These are phyloP conservation scores for Apostichopus parvimensis DNA, from an alignment of 35 echinoderm and acorn worm genomes.

Conservation along the genomic window DNA sequence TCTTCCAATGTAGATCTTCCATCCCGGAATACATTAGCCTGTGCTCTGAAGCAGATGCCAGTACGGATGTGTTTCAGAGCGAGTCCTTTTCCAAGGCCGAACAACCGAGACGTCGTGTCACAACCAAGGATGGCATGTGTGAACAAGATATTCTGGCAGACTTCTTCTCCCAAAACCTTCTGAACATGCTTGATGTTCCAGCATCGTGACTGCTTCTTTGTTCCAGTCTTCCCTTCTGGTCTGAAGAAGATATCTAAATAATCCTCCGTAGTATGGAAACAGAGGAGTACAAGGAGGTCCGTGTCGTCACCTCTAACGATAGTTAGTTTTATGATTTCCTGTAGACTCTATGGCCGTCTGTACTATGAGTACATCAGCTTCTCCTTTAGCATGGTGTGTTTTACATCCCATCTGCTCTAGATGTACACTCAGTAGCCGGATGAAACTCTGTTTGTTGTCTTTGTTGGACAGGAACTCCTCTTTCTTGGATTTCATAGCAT, in stretches of 20 bases:
- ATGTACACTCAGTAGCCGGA: slow-evolving; percentile 39
- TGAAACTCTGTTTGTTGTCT: slow-evolving; percentile 60
- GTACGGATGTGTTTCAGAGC: too few relatives aligned
- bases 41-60: too few relatives aligned
- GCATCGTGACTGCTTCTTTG: slow-evolving; percentile 39
- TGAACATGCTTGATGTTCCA: slow-evolving; percentile 8
- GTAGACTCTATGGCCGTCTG: slow-evolving; percentile 13
- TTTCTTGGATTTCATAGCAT: slow-evolving; percentile 56
- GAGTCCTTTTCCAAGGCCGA: too few relatives aligned
- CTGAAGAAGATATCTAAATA: slow-evolving; percentile 9
- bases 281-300: slow-evolving; percentile 46
- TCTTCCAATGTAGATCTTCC: too few relatives aligned
- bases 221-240: slow-evolving; percentile 47
- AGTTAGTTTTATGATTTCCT: slow-evolving; percentile 6
- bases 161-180: not conserved
- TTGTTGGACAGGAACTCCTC: slow-evolving; percentile 59
- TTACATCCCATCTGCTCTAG: slow-evolving; percentile 37
- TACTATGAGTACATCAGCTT: slow-evolving; percentile 46
- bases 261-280: not conserved
- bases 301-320: slow-evolving; percentile 30
- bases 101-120: too few relatives aligned
- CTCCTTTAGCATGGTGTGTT: slow-evolving; percentile 53
- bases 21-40: too few relatives aligned
- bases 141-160: too few relatives aligned
- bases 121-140: not conserved